These are phyloP conservation scores for Aporophyla nigra DNA, from an alignment of 2,888 invertebrate species.

Conservation along the genomic window DNA sequence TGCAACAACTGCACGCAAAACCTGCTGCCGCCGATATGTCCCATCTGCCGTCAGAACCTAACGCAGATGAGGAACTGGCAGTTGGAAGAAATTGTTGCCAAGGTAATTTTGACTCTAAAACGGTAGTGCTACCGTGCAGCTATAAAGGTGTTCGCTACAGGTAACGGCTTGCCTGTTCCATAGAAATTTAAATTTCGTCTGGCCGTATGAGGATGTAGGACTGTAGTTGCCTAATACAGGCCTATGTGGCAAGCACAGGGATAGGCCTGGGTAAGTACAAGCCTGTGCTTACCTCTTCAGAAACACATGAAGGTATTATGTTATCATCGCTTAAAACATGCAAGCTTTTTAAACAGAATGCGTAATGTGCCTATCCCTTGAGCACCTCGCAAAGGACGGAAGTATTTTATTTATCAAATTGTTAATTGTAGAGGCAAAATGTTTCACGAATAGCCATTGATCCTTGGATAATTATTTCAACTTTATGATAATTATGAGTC, in stretches of 20 bases:
- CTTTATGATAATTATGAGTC: neutral
- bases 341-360: neutral
- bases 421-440: neutral
- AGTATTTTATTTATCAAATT: neutral
- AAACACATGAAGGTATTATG: neutral
- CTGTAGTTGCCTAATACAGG: neutral
- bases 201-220: neutral
- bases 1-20: slow-evolving; percentile 80
- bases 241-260: neutral
- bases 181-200: neutral
- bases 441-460: neutral
- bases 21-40: slow-evolving; percentile 81
- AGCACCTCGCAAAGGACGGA: neutral
- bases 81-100: slow-evolving; percentile 82
- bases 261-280: neutral
- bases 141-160: neutral
- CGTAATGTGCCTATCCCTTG: neutral
- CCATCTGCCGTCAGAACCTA: slow-evolving; percentile 85
- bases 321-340: neutral
- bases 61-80: slow-evolving; percentile 87
- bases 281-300: neutral
- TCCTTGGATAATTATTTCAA: neutral
- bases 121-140: neutral
- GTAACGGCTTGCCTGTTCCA: neutral
- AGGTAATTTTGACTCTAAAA: slow-evolving; percentile 70